Percentiles rank a stretch among this genome's conserved stretches.
These are phyloP conservation scores for Melipona bicolor DNA, from an alignment of 2,888 invertebrate species.

Conservation along the genomic window DNA sequence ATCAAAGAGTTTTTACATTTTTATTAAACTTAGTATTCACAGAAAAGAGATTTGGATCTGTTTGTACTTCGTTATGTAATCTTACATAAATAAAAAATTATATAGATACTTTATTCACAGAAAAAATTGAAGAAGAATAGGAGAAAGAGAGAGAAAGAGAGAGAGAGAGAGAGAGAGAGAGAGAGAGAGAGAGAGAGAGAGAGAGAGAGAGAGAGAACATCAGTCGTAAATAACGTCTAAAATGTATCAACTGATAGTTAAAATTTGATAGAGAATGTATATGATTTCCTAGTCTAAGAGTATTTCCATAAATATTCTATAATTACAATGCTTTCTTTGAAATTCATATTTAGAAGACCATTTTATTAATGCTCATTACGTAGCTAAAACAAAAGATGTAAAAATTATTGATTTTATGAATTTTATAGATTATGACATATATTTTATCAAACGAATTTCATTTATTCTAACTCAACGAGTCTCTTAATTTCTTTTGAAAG, in stretches of 20 bases:
- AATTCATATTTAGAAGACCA: slow-evolving; percentile 40
- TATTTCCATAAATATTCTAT: slow-evolving; percentile 45
- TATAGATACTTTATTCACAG: slow-evolving; percentile 21
- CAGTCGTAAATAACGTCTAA: slow-evolving; percentile 7
- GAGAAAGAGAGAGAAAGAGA: too few species aligned
- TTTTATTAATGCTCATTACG: slow-evolving; percentile 41
- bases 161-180: too few species aligned
- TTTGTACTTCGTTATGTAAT: slow-evolving; percentile 41
- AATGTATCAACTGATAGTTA: slow-evolving; percentile 63
- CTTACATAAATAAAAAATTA: slow-evolving; percentile 39
- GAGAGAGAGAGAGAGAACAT: slow-evolving; percentile 15
- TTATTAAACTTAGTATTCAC: slow-evolving; percentile 2
- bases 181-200: too few species aligned
- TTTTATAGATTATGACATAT: not conserved
- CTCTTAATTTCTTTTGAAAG: slow-evolving; percentile 51
- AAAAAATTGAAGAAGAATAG: too few species aligned
- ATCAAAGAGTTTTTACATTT: not conserved
- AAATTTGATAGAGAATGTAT: slow-evolving; percentile 49
- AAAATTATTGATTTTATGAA: slow-evolving; percentile 19
- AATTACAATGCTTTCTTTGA: slow-evolving; percentile 36
- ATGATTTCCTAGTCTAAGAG: slow-evolving; percentile 61
- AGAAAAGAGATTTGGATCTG: not conserved
- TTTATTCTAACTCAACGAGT: slow-evolving; percentile 23
- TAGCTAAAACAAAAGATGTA: slow-evolving; percentile 23
- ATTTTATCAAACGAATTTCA: slow-evolving; percentile 4